Evolutionary conservation across 2,888 invertebrate species (phyloP), one percentile per base, ranked within the genome.

Genomic region (Synergus itoensis): DNA sequence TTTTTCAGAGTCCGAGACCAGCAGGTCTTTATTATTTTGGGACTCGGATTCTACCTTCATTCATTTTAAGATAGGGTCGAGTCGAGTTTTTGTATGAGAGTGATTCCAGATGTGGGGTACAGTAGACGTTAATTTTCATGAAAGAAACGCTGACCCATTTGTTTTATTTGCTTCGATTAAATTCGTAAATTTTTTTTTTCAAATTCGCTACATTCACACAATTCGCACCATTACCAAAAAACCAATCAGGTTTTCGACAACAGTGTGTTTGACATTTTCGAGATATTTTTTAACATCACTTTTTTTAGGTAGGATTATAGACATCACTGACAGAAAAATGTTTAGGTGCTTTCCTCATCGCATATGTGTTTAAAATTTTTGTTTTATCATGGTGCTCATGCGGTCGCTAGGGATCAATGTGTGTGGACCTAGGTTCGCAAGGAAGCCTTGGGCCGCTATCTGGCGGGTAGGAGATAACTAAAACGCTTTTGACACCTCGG

Each of bases 401-500:
- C 7, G 60, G 3, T 57, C 7, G 9, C 18, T 4, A 57, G 18
- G 18, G 2, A 57, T 8, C n/a, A 18, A 57, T 3, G n/a, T 21
- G 1, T 21, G 18, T 18, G 60, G 12, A 21, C 21, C 21, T 21
- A 60, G 12, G 11, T 21, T 28, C 14, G 62, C 21, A 28, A 62
- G 14, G 62, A 62, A 62, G 73, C 69, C 65, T 73, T 65, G 67
- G 40, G 79, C 76, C 53, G 78, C 77, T 86, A 88, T 88, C 87
- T 84, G 78, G 79, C 82, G 81, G 81, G 79, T 80, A 80, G 79
- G 18, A 86, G 88, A 87, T 88, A 87, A 88, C 88, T 88, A 88
- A 88, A 88, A 88, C 86, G 88, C 86, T 87, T 87, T 88, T 88
- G 88, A 87, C 88, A 87, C 88, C 86, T 87, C 81, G 81, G 84